Evolutionary conservation across 2,113 vertebrate species (phyloP), one percentile per base, ranked within the genome.

Genomic region (Phaetusa simplex): DNA sequence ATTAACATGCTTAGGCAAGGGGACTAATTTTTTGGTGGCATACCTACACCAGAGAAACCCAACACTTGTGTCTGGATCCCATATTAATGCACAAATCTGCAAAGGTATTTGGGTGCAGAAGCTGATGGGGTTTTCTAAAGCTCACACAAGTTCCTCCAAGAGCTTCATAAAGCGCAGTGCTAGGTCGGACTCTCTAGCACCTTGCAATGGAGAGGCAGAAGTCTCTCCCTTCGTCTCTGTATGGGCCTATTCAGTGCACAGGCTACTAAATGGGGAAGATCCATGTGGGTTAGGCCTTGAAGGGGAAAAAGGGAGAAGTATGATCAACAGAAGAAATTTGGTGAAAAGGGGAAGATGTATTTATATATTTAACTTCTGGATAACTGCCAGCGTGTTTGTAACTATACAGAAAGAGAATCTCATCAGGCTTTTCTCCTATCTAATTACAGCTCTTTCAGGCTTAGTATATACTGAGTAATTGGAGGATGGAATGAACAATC

Each of bases 391-490:
- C 2, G 0, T 91, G 52, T 53, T 88, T 84, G 66, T 62, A 94
- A 79, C 62, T 55, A 21, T 32, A 69, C 22, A 89, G 58, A 94
- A 89, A 94, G 64, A 84, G 40, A 91, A 71, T 24, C 6, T 89
- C 80, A 49, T 76, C 53, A 82, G 77, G 70, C 78, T 94, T 83
- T 92, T 94, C 73, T 94, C 65, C 43, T 90, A 82, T 85, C 73
- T 95, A 91, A 90, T 95, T 94, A 94, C 83, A 89, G 52, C n/a
- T 91, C 61, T 94, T 89, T 91, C 66, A 85, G 69, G 66, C 65
- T 89, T 87, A 82, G 32, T 40, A n/a, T 70, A 62, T 76, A 56
- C 1, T 3, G 69, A 86, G 49, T 92, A 89, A 95, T 21, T 95
- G 66, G 61, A 42, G 38, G 52, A 65, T 79, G 43, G 61, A 93